Base-by-base conservation (phyloP, 2,888 invertebrate species). In the Nephrocerus scutellatus region DNA sequence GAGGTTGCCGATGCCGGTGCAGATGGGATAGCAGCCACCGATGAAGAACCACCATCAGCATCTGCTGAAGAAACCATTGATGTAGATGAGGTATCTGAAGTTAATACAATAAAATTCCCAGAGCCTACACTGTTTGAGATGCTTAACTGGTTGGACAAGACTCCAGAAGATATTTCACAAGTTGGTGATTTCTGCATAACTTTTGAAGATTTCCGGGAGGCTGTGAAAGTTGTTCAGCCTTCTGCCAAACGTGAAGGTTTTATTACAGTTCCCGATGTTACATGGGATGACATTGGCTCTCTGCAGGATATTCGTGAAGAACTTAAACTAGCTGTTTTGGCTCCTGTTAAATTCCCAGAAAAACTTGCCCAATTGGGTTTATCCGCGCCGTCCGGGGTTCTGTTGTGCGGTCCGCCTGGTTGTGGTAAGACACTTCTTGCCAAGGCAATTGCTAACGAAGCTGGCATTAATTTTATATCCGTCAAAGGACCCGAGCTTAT, bases 401-500 rank as follows among this genome's bases (percentile, higher is more conserved):
- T 98, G 42, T 72, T 98, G 3, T 96, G 92, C 65, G 97, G 98
- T 0, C 98, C 98, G 6, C 97, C 97, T 5, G 97, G 97, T 36
- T 89, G 89, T 62, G 89, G 89, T 32, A 98, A 98, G 73, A 98
- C 98, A 0, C 72, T 98, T 19, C 70, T 98, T 35, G 98, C 97
- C 2, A 98, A 98, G 74, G 98, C 97, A 16, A 83, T 98, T 24
- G 97, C 98, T 1, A 97, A 97, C 70, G 97, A 98, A 70, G 92
- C 96, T 24, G 95, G 95, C 21, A 89, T 98, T 25, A 98, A 97
- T 70, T 98, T 98, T 56, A 93, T 98, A 55, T 93, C 95, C 6
- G 95, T 98, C 2, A 98, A 97, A 71, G 98, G 98, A 12, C 97
- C 98, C 1, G 98, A 98, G 69, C 70, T 98, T 36, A 73, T 98